Conservation (phyloP, 2,888 invertebrate species). For the Calliopum simillimum region DNA sequence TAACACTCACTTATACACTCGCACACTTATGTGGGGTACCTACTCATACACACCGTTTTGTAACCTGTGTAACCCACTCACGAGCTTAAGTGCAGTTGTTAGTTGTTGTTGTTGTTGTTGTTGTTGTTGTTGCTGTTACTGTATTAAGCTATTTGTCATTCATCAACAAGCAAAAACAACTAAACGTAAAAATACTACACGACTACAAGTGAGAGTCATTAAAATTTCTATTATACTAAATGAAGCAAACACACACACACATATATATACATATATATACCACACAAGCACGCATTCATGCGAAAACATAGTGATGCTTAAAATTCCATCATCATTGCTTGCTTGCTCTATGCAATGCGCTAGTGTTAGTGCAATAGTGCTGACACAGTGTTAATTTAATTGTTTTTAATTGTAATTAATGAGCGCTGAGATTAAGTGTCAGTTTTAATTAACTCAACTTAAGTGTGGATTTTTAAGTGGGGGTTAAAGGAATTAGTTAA, state of each 20-base stretch:
- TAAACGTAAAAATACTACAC: too few species aligned
- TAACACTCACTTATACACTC: background rate
- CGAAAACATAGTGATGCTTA: too few species aligned
- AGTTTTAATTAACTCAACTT: slow-evolving; percentile 23
- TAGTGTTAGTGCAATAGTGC: background rate
- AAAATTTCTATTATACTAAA: too few species aligned
- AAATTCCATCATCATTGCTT: too few species aligned
- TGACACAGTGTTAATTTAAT: slow-evolving; percentile 19
- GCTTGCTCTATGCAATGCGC: too few species aligned
- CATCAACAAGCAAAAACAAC: too few species aligned
- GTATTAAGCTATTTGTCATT: background rate
- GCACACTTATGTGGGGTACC: too few species aligned
- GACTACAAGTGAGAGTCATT: too few species aligned
- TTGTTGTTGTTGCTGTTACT: background rate
- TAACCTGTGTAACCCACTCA: too few species aligned
- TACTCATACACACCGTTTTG: background rate
- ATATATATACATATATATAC: too few species aligned
- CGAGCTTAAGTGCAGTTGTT: background rate
- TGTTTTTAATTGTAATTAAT: slow-evolving; percentile 25
- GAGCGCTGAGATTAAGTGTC: slow-evolving; percentile 13
- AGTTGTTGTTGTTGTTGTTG: background rate
- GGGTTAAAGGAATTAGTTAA: background rate
- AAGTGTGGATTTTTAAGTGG: background rate
- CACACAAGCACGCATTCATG: too few species aligned
- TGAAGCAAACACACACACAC: too few species aligned